Conservation (phyloP, 2,113 vertebrate species). For the Tautogolabrus adspersus region DNA sequence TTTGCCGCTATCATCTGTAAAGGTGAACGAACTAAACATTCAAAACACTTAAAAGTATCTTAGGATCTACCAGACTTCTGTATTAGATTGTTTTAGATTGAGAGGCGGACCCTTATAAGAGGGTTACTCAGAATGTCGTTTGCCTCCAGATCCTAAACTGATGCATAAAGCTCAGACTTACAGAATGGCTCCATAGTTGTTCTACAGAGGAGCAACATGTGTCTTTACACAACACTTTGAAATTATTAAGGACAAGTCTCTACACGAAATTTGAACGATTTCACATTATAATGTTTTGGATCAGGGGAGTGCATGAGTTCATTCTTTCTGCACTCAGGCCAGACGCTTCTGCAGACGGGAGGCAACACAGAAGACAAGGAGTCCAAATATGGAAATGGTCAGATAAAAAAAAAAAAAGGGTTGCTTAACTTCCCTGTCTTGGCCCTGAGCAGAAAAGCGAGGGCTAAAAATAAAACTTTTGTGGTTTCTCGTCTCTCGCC, state of each 20-base stretch:
- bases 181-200: conserved; percentile 12
- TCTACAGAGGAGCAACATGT: not conserved
- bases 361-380: conserved; percentile 43
- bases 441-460: conserved; percentile 37
- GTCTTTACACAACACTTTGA: not conserved
- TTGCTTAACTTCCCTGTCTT: conserved; percentile 44
- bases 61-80: not conserved
- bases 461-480: conserved; percentile 68
- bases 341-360: conserved; percentile 9
- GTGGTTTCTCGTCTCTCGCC: conserved; percentile 48
- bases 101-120: not conserved
- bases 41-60: not conserved
- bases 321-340: conserved; percentile 5
- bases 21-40: not conserved
- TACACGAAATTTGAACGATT: not conserved
- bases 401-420: conserved; percentile 64
- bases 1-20: not conserved
- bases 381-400: conserved; percentile 68
- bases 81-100: not conserved
- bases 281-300: not conserved
- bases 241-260: no score
- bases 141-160: not conserved
- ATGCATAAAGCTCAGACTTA: not conserved
- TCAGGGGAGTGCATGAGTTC: not conserved
- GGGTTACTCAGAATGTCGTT: not conserved